These are phyloP conservation scores for Thalpophila matura DNA, from an alignment of 2,888 invertebrate species.

Conservation along the genomic window DNA sequence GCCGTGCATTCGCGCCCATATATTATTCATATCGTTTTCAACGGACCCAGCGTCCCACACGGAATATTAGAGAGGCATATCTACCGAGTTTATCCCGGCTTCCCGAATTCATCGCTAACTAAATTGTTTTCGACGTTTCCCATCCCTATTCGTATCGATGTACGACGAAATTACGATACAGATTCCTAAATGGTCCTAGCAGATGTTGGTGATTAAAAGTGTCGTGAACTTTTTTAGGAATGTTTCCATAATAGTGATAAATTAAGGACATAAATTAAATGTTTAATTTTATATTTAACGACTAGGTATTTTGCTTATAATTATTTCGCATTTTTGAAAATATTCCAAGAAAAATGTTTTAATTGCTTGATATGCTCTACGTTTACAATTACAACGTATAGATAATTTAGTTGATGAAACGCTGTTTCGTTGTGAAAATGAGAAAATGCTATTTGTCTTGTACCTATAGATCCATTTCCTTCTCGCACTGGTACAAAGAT, in stretches of 20 bases:
- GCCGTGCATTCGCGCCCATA: constrained; percentile 76
- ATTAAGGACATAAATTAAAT: constrained; percentile 22
- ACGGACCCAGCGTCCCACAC: constrained; percentile 83
- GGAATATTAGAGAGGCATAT: constrained; percentile 87
- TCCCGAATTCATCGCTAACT: constrained; percentile 85
- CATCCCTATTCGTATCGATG: constrained; percentile 56
- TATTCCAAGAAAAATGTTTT: not conserved
- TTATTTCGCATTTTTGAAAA: not conserved
- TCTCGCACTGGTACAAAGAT: too few relatives aligned
- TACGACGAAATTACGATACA: constrained; percentile 62
- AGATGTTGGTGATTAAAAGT: constrained; percentile 72
- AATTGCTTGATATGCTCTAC: too few relatives aligned
- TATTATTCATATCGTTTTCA: constrained; percentile 89
- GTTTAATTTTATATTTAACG: constrained; percentile 19
- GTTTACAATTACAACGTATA: not conserved
- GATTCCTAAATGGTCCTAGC: constrained; percentile 67
- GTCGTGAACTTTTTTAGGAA: constrained; percentile 68
- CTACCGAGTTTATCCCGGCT: constrained; percentile 79
- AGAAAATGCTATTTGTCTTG: too few relatives aligned
- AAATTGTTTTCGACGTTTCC: constrained; percentile 82
- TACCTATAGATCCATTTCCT: too few relatives aligned
- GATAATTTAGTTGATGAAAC: too few relatives aligned
- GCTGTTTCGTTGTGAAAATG: too few relatives aligned
- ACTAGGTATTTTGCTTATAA: not conserved
- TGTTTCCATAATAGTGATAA: constrained; percentile 36